phyloP scores from a whole-genome alignment of 30 jellyfish, hydroid and myxozoan species.

The Hydractinia echinata region DNA sequence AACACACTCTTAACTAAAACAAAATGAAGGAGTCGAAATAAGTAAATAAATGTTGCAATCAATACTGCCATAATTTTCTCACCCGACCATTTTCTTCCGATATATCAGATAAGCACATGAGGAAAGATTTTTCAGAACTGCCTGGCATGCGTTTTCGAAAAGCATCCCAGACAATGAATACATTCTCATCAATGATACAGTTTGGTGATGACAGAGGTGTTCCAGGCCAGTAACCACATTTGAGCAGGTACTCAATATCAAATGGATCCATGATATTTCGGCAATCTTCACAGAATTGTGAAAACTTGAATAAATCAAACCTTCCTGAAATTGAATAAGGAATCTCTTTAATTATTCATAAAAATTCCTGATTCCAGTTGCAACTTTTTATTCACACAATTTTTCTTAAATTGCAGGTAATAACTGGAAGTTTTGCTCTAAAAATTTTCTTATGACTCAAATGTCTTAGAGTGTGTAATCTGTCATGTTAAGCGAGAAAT shows the following conservation, averaged over 20 bases:
- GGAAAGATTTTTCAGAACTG: conserved; percentile 34
- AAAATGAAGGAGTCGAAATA: too few relatives aligned
- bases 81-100: conserved; percentile 22
- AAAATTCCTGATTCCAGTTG: not conserved
- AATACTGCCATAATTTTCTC: not conserved
- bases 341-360: not conserved
- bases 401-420: too few relatives aligned
- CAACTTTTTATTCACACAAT: too few relatives aligned
- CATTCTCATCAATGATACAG: conserved; percentile 19
- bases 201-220: not conserved
- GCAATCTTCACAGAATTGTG: conserved; percentile 23
- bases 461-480: too few relatives aligned
- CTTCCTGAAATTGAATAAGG: conserved; percentile 20
- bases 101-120: conserved; percentile 8
- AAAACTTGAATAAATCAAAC: conserved; percentile 22
- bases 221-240: conserved; percentile 48
- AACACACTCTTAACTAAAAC: too few relatives aligned
- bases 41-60: not conserved
- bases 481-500: not conserved
- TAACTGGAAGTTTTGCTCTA: too few relatives aligned
- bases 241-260: not conserved
- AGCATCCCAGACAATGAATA: conserved; percentile 25
- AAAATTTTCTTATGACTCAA: too few relatives aligned
- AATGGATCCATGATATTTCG: conserved; percentile 27
- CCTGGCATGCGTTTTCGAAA: conserved; percentile 38